These are phyloP conservation scores for Vireo griseus DNA, from an alignment of 2,797 vertebrate genomes.

Conservation along the genomic window DNA sequence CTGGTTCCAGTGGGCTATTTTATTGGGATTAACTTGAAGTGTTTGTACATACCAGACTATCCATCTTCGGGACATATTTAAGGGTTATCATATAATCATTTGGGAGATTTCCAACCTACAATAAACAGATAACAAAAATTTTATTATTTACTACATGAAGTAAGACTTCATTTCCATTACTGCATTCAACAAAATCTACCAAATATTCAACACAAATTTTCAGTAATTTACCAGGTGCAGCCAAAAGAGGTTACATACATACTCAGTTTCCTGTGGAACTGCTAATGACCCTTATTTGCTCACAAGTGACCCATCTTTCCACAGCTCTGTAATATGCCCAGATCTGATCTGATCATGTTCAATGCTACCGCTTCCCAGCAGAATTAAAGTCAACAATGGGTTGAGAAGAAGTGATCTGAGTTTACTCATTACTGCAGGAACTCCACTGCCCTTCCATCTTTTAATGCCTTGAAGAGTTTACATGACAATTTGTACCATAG, in stretches of 20 bases:
- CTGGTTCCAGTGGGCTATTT: background rate
- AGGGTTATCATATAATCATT: constrained; percentile 81
- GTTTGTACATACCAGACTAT: constrained; percentile 75
- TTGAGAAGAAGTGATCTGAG: background rate
- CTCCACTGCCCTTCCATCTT: background rate
- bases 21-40: constrained; percentile 28
- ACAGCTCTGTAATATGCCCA: background rate
- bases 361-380: background rate
- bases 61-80: constrained; percentile 80
- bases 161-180: background rate
- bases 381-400: background rate
- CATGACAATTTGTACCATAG: background rate
- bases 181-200: background rate
- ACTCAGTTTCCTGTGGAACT: background rate
- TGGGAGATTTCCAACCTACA: constrained; percentile 82
- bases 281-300: background rate
- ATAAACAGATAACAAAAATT: constrained; percentile 7
- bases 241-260: background rate
- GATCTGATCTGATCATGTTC: background rate
- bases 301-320: background rate
- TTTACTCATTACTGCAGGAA: background rate
- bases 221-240: background rate
- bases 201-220: background rate
- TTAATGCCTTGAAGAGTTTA: background rate
- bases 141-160: background rate